Conservation (phyloP, 2,113 vertebrate genomes). For the Amblyornis subalaris region DNA sequence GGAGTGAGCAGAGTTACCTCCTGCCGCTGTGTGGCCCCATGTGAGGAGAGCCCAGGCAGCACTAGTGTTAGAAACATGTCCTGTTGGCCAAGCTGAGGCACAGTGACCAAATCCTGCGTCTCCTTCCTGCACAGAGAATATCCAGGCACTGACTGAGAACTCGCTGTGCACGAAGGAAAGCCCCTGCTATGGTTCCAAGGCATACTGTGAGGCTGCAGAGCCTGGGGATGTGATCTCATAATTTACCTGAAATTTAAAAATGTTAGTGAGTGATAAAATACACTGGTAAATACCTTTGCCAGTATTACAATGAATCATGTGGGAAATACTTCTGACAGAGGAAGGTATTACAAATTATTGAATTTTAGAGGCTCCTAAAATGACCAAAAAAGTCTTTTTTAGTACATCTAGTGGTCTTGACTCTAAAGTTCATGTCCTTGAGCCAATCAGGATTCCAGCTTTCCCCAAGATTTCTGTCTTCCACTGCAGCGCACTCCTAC, state of each 20-base stretch:
- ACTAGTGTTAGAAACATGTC: rapidly evolving
- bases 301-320: background rate
- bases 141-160: background rate
- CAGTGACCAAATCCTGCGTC: rapidly evolving
- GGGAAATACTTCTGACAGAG: background rate
- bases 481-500: background rate
- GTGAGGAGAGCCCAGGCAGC: rapidly evolving
- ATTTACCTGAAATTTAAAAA: background rate
- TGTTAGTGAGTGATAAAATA: background rate
- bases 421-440: background rate
- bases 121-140: background rate
- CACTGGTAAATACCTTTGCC: background rate
- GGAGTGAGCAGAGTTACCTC: background rate
- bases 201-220: background rate
- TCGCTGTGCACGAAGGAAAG: rapidly evolving
- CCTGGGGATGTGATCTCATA: background rate
- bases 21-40: rapidly evolving
- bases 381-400: background rate
- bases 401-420: background rate
- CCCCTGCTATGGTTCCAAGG: background rate
- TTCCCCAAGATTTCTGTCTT: background rate
- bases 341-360: background rate
- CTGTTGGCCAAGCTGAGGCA: background rate
- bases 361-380: background rate
- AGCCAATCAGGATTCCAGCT: background rate